Evolutionary conservation across 2,797 vertebrate species (phyloP), one percentile per base, ranked within the genome.

Genomic region (Vultur gryphus): DNA sequence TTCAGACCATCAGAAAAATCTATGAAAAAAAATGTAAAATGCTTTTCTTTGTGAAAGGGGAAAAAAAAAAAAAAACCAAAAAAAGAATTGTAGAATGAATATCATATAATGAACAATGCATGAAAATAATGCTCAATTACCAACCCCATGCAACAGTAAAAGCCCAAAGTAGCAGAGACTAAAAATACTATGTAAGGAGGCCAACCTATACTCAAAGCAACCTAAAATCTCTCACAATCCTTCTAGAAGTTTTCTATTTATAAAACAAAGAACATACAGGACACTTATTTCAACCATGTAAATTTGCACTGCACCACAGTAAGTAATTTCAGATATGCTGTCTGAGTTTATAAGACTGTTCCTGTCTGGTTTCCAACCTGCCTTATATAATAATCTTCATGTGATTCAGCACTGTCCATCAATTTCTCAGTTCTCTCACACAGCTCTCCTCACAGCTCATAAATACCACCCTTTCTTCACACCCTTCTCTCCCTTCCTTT

Each of bases 371-470:
- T 90, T 72, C 55, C 90, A 80, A 84, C 62, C 92, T 94, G 84
- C 20, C 33, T 96, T 95, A 90, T 33, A 5, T 87, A 96, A 96
- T 13, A 79, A 70, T 11, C 49, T 69, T n/a, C 58, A 54, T 79
- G 77, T 89, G 90, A 96, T 79, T 84, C 93, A 90, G 86, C 76
- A 92, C 28, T 81, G 90, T 82, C 76, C 83, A 80, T 28, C 43
- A 84, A 8, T 43, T 69, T 65, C 83, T 92, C 88, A 69, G 49
- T 67, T 69, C 61, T 23, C 72, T 90, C 55, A 71, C 67, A 89
- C 33, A 87, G 83, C 37, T 87, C 51, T 49, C 37, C 58, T 79
- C 67, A 79, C 4, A 70, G 87, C 48, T 94, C 76, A 71, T n/a
- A 89, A 87, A 83, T 33, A 76, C 4, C 70, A 67, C 4, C 28